Evolutionary conservation across 1,140 invertebrate genomes (phyloP), one percentile per base, ranked within the genome.

Genomic region (Tetranychus cinnabarinus): DNA sequence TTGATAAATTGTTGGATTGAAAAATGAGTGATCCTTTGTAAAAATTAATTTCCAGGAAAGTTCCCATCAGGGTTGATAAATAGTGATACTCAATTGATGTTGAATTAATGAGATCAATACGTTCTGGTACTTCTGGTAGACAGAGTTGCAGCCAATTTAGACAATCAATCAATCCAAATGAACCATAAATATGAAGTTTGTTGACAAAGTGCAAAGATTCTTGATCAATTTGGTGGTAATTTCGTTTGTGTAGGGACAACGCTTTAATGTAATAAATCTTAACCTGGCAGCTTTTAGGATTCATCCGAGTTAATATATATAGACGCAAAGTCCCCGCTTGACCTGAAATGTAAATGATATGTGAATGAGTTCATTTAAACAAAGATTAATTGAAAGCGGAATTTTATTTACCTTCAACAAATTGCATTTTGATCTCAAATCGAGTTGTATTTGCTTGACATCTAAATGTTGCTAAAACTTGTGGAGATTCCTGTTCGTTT

Each of bases 361-460:
- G 39, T 0, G 0, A 10, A 42, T 42, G 0, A 6, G 39, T 6
- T 42, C 39, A 42, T 42, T 42, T 42, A 1, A 10, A 23, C 23
- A 23, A 23, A 23, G 8, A 15, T 7, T 42, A 1, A 42, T 42
- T 42, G 10, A 5, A 23, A 23, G 23, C 23, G 23, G 1, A 42
- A 42, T 42, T 42, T 42, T 0, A 23, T 23, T 23, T 37, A 61
- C 60, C 86, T 72, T 88, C 86, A 37, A 83, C 80, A 3, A 84
- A 84, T 48, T 83, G 76, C 46, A 76, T 70, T 71, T 82, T 81
- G 46, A 89, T 76, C 70, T 89, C 85, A 33, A 91, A 71, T 61
- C 84, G 75, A 57, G 85, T 89, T 1, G 85, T 88, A 69, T 89
- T 88, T 2, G 84, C 78, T 74, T 90, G 82, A 68, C 85, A 88